Evolutionary conservation across 2,113 vertebrate genomes (phyloP), one percentile per base, ranked within the genome.

Genomic region (Cyprinodon tularosa): DNA sequence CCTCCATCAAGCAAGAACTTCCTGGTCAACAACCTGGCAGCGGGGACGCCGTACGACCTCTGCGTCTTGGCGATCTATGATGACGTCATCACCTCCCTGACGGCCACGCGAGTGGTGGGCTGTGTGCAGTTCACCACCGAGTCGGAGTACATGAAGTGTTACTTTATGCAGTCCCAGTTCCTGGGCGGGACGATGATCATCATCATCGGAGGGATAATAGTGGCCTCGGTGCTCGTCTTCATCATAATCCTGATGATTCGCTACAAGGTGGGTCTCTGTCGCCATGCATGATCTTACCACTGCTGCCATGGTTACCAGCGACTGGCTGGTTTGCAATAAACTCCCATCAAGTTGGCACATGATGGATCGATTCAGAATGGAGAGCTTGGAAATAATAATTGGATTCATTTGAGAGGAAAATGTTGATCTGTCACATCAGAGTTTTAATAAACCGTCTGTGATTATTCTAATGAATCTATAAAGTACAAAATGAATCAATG

Each of bases 211-310:
- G 98, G 98, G 75, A 97, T 99, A 85, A 99, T 99, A 0, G 98
- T 99, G 76, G 97, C 98, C 1, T 99, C 98, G 0, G 97, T 99
- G 84, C 95, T 99, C 1, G 95, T 99, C 83, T 99, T 99, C 94
- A 99, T 99, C 93, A 98, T 99, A 86, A 99, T 99, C 90, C 95
- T 99, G 72, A 99, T 99, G 98, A 99, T 99, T 86, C 96, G 98
- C 44, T 99, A 99, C 93, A 99, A 97, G 91, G 98, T 99, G 88
- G 78, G 91, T 82, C 22, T 50, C 57, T 15, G 44, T 79, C 39
- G 12, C 67, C 38, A 29, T 29, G 29, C 1, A 29, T 29, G 29
- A 29, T 29, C 29, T 1, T 29, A 29, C 29, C 29, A 29, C 29
- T 29, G 29, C 29, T 29, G 29, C 29, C 29, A 29, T 29, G 29